Evolutionary conservation across 2,888 invertebrate species (phyloP).

Genomic region (Cantharis nigra): DNA sequence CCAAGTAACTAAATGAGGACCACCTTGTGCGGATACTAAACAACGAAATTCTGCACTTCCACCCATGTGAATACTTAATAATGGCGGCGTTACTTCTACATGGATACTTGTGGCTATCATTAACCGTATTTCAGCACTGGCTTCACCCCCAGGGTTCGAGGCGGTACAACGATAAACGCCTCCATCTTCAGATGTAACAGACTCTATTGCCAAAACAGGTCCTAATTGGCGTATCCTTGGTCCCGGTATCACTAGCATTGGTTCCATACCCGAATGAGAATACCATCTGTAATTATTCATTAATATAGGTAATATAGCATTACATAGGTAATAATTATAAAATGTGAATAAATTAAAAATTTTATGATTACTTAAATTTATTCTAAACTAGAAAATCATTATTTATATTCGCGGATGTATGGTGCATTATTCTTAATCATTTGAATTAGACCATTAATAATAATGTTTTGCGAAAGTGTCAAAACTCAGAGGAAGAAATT

Average conservation of each 20-base stretch:
- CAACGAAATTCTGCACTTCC: constrained; percentile 74
- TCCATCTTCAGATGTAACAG: constrained; percentile 70
- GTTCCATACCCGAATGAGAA: constrained; percentile 67
- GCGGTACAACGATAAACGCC: constrained; percentile 72
- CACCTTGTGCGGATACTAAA: constrained; percentile 61
- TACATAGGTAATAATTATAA: too few relatives aligned
- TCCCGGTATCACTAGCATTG: constrained; percentile 66
- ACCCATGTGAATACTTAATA: constrained; percentile 74
- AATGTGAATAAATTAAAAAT: neutral
- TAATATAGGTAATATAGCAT: neutral
- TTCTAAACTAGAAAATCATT: neutral
- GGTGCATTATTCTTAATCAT: neutral
- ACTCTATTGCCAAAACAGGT: constrained; percentile 71
- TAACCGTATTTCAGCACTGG: constrained; percentile 69
- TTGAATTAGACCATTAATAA: neutral
- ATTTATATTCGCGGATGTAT: neutral
- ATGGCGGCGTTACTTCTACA: constrained; percentile 68
- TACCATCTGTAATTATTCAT: constrained; percentile 63
- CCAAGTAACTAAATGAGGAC: constrained; percentile 56
- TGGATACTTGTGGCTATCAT: constrained; percentile 69
- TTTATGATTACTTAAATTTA: neutral
- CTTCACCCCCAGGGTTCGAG: constrained; percentile 72
- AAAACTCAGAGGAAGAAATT: neutral
- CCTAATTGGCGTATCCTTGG: constrained; percentile 69
- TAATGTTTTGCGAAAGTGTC: neutral